These are phyloP conservation scores for Pitangus sulphuratus DNA, from an alignment of 2,797 vertebrate genomes.

Conservation along the genomic window DNA sequence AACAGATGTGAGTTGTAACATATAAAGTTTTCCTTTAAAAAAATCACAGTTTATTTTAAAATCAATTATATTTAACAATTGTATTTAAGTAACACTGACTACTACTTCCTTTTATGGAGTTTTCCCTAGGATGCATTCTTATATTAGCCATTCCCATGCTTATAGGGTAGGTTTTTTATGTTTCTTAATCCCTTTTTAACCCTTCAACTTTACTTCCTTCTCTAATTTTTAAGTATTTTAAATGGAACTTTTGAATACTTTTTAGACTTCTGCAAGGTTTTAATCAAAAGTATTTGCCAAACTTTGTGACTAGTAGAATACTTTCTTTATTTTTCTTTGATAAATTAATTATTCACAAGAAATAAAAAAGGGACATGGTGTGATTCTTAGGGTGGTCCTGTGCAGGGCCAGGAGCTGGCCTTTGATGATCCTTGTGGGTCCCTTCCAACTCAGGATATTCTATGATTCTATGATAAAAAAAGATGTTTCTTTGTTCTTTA, in stretches of 20 bases:
- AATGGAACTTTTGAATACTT: background rate
- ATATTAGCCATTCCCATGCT: background rate
- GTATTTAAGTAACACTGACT: background rate
- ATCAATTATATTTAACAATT: background rate
- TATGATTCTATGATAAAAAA: background rate
- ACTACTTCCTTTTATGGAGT: background rate
- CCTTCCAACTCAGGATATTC: background rate
- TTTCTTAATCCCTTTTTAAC: background rate
- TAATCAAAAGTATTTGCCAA: background rate
- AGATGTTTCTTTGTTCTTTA: background rate
- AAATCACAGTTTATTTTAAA: background rate
- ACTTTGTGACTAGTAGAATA: background rate
- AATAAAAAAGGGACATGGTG: background rate
- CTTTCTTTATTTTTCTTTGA: background rate
- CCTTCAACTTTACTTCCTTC: background rate
- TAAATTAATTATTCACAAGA: background rate
- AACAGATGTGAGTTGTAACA: background rate
- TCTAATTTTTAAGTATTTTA: background rate
- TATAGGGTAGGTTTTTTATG: background rate
- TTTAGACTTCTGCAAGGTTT: background rate
- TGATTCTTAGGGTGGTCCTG: background rate
- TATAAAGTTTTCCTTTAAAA: background rate
- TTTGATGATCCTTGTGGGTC: background rate
- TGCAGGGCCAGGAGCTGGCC: background rate
- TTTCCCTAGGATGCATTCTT: background rate